phyloP scores from a whole-genome alignment of 2,888 invertebrate genomes.

The Orthosia gracilis region DNA sequence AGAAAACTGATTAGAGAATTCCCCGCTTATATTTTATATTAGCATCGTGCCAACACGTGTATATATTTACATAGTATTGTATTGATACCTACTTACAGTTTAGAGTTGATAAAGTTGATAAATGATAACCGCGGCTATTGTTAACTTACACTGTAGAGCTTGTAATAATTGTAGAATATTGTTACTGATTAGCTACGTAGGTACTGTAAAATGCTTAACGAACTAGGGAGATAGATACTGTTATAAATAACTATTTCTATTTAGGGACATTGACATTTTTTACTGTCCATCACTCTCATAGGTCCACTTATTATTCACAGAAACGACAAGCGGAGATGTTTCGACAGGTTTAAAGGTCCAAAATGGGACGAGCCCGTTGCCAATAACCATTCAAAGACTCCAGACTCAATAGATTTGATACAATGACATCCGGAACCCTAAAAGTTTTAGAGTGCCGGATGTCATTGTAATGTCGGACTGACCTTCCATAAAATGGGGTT shows the following conservation, averaged over 20 bases:
- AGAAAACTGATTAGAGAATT: conserved; percentile 59
- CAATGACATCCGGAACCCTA: too few species aligned
- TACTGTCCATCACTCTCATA: too few species aligned
- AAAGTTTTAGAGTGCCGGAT: background rate
- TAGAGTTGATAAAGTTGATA: conserved; percentile 29
- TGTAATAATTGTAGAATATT: conserved; percentile 3
- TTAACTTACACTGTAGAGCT: conserved; percentile 3
- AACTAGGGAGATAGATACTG: background rate
- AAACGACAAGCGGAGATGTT: too few species aligned
- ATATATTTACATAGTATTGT: conserved; percentile 24
- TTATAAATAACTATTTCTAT: background rate
- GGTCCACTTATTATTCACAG: background rate
- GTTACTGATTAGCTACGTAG: background rate
- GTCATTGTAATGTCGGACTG: background rate
- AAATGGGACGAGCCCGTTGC: background rate
- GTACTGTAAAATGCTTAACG: background rate
- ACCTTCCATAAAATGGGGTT: too few species aligned
- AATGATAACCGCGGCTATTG: conserved; percentile 1
- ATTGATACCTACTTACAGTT: conserved; percentile 13
- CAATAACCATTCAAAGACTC: background rate
- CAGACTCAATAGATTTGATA: background rate
- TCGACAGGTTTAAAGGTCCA: conserved; percentile 2
- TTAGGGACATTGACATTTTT: too few species aligned
- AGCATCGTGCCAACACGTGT: conserved; percentile 26
- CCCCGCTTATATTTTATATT: conserved; percentile 40